Conservation (phyloP, 2,113 vertebrate species). For the Polyodon spathula region DNA sequence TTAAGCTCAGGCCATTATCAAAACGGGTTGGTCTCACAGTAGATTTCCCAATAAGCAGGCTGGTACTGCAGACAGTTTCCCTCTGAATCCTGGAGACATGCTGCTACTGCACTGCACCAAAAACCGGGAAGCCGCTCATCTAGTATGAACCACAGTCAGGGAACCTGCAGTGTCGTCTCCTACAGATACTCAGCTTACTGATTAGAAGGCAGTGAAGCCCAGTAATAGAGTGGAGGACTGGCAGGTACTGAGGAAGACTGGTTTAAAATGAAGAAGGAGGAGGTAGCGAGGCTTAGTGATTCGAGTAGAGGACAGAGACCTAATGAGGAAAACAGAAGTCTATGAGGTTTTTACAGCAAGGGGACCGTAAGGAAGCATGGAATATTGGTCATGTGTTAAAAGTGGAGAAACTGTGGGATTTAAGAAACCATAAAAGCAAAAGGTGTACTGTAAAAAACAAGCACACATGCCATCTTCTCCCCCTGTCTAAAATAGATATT, state of each 20-base stretch:
- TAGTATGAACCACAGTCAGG: too few species aligned
- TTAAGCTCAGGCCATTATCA: too few species aligned
- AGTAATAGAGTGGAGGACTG: background rate
- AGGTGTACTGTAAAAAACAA: too few species aligned
- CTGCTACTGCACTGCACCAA: slow-evolving; percentile 16
- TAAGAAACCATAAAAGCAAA: too few species aligned
- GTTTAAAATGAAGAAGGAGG: background rate
- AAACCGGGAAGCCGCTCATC: slow-evolving; percentile 2
- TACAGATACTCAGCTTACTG: background rate
- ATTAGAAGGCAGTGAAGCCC: background rate
- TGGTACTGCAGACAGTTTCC: too few species aligned
- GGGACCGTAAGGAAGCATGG: too few species aligned
- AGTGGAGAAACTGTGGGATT: too few species aligned
- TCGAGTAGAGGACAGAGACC: background rate
- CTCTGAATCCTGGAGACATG: too few species aligned
- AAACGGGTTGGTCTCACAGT: too few species aligned
- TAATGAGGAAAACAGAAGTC: background rate
- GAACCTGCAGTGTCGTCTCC: slow-evolving; percentile 11
- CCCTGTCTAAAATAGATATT: slow-evolving; percentile 36
- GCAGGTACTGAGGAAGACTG: background rate
- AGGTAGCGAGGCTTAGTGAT: background rate
- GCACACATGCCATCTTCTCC: slow-evolving; percentile 4
- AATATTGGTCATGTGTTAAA: too few species aligned
- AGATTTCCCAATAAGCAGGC: too few species aligned
- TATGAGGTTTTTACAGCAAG: background rate